Evolutionary conservation across 2,888 invertebrate genomes (phyloP), one percentile per base, ranked within the genome.

Genomic region (Sussaba pulchella): DNA sequence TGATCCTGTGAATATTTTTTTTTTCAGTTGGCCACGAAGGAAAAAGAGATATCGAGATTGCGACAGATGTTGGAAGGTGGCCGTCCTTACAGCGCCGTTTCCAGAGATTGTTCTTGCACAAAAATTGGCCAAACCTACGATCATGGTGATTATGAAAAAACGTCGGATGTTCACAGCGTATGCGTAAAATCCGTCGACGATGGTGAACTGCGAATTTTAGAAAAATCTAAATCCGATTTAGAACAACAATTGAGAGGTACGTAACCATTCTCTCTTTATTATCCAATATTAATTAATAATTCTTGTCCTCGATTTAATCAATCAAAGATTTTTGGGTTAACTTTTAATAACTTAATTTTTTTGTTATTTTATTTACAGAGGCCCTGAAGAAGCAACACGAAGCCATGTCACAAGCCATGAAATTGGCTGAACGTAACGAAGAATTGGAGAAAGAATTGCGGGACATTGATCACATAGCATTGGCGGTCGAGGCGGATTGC

Each of bases 401-500:
- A 89, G 97, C 97, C 3, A 97, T 97, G 96, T 93, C 95, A 54
- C 93, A 95, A 84, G 96, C 97, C 4, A 92, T 97, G 52, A 93
- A 93, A 87, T 93, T 96, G 69, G 96, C 96, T n/a, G 96, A 96
- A 84, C 94, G 95, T 85, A 97, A 96, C 87, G 95, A 95, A 88
- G 93, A 93, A 75, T 90, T 97, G 66, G 95, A 96, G 91, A 94
- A 95, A 77, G 96, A 96, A 90, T 88, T 97, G 82, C 94, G 94
- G 83, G 96, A 96, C 88, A 94, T 97, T 61, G 96, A 96, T 89
- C 93, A 94, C 83, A 94, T 96, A 82, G 96, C 97, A 1, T 91
- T 97, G 78, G 94, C 94, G 82, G 95, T 97, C 10, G 97, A 97
- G 92, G 94, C 95, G 43, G 96, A 96, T 88, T 96, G 96, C 82